phyloP scores from a whole-genome alignment of 2,888 invertebrate species.

The Eupithecia abbreviata region DNA sequence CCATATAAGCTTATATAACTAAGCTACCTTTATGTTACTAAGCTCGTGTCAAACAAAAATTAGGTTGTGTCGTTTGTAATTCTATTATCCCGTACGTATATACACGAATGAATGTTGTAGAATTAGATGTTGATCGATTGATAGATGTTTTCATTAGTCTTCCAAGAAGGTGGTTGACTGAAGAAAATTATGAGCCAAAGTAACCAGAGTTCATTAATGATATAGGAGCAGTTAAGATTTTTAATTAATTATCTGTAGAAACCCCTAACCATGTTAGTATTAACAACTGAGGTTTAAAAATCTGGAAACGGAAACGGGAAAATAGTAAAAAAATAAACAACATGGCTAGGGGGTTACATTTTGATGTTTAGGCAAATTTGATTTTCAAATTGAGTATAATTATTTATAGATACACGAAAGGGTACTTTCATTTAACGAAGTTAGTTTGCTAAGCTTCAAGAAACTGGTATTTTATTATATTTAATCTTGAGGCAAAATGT shows the following conservation, averaged over 20 bases:
- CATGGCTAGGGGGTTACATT: conserved; percentile 8
- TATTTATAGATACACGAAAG: conserved; percentile 53
- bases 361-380: background rate
- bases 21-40: background rate
- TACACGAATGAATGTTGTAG: conserved; percentile 65
- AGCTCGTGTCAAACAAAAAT: conserved; percentile 40
- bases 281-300: background rate
- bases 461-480: conserved; percentile 45
- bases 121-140: conserved; percentile 49
- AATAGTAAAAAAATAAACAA: background rate
- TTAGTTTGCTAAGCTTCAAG: conserved; percentile 60
- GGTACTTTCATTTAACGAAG: conserved; percentile 56
- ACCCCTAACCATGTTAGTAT: conserved; percentile 2
- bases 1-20: background rate
- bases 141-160: conserved; percentile 67
- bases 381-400: background rate
- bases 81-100: conserved; percentile 56
- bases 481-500: conserved; percentile 45
- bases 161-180: conserved; percentile 77
- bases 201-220: conserved; percentile 66
- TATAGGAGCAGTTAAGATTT: conserved; percentile 53
- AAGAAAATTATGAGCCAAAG: conserved; percentile 67
- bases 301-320: background rate
- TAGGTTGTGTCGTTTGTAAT: conserved; percentile 67
- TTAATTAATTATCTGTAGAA: background rate